Percentiles rank a stretch among this genome's conserved stretches.
Evolutionary conservation across 2,113 vertebrate genomes (phyloP).

Genomic region (Hippocampus barbouri): DNA sequence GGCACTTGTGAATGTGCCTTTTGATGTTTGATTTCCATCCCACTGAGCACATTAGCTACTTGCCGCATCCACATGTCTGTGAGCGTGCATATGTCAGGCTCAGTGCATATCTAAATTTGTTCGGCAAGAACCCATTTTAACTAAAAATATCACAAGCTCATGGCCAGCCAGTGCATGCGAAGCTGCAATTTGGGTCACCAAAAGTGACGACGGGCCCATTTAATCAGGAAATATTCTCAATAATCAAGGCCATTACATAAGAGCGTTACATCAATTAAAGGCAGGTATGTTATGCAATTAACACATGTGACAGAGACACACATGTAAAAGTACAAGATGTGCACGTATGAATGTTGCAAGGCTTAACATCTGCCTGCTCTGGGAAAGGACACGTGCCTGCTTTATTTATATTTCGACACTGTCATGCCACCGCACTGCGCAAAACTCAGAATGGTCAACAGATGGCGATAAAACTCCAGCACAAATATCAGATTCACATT

Average conservation of each 20-base stretch:
- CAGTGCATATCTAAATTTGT: conserved; percentile 38
- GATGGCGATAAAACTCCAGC: conserved; percentile 7
- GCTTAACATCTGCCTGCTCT: conserved; percentile 42
- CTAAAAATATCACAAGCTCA: conserved; percentile 51
- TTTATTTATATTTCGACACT: conserved; percentile 1
- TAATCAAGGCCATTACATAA: conserved; percentile 52
- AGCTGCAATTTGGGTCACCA: conserved; percentile 49
- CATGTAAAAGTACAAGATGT: not conserved
- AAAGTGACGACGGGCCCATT: conserved; percentile 46
- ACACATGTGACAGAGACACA: conserved; percentile 8
- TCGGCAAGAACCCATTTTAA: conserved; percentile 17
- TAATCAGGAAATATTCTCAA: conserved; percentile 57
- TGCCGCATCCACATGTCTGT: conserved; percentile 26
- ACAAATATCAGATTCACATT: not conserved
- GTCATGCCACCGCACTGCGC: not conserved
- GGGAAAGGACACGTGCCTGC: not conserved
- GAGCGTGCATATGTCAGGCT: conserved; percentile 27
- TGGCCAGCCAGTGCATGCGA: conserved; percentile 9
- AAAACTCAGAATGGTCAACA: conserved; percentile 12
- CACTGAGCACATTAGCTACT: conserved; percentile 25
- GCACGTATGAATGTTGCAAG: conserved; percentile 1
- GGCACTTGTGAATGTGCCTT: not conserved
- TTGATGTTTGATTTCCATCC: conserved; percentile 22
- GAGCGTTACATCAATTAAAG: conserved; percentile 37
- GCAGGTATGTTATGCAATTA: conserved; percentile 44